A percentile compares a stretch with the other conserved stretches of the same genome.
Evolutionary conservation across 2,888 invertebrate species (phyloP).

Genomic region (Notocelia uddmanniana): DNA sequence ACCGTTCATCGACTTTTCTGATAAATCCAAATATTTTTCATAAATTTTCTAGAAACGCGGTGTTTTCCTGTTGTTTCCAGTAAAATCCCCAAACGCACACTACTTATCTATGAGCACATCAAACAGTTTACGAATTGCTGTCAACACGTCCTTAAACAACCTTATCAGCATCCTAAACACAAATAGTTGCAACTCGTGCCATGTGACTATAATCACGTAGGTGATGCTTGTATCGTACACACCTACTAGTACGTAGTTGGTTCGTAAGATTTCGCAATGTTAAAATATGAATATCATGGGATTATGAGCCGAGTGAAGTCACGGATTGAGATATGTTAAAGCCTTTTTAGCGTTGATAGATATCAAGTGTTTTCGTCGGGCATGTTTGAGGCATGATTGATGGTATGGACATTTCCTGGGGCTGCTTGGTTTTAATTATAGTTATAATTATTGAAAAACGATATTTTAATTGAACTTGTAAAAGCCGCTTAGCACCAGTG

Average conservation of each 20-base stretch:
- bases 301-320: not conserved
- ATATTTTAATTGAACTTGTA: no score
- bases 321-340: not conserved
- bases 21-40: no score
- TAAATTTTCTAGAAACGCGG: not conserved
- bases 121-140: slow-evolving; percentile 32
- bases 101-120: slow-evolving; percentile 33
- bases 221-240: not conserved
- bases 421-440: no score
- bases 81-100: slow-evolving; percentile 23
- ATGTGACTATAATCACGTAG: slow-evolving; percentile 27
- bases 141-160: slow-evolving; percentile 28
- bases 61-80: slow-evolving; percentile 22
- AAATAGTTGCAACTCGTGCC: slow-evolving; percentile 23
- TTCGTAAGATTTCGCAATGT: slow-evolving; percentile 20
- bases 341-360: not conserved
- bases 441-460: not conserved
- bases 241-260: not conserved
- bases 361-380: not conserved
- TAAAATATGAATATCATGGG: not conserved
- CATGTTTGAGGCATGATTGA: not conserved
- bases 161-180: slow-evolving; percentile 17
- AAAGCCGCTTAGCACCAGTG: no score
- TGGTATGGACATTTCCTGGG: not conserved
- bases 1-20: not conserved